Percentiles rank a stretch among this genome's conserved stretches.
Conservation (phyloP, 2,113 vertebrate genomes). For the Dolichallabes microphthalmus region DNA sequence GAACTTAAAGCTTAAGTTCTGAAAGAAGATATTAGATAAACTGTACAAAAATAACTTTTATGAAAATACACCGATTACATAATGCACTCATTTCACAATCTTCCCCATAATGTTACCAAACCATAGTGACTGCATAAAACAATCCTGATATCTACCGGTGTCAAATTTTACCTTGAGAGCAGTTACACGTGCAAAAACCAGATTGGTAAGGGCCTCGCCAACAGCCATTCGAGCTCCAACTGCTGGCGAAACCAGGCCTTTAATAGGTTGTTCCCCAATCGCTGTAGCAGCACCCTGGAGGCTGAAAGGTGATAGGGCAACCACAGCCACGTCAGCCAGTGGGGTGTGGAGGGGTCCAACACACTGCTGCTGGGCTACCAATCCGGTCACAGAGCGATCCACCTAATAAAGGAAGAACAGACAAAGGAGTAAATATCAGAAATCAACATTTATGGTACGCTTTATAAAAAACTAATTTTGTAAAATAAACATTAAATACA, state of each 20-base stretch:
- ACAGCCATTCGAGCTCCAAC: constrained; percentile 86
- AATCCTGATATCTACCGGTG: background rate
- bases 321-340: constrained; percentile 86
- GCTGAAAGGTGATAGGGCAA: constrained; percentile 83
- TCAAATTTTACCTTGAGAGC: constrained; percentile 72
- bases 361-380: constrained; percentile 94
- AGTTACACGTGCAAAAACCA: constrained; percentile 85
- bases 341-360: constrained; percentile 92
- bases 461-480: background rate
- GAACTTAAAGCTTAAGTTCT: too few species aligned
- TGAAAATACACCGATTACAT: background rate
- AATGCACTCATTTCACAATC: background rate
- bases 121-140: background rate
- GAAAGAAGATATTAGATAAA: background rate
- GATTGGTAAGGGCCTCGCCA: constrained; percentile 87
- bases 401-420: constrained; percentile 70
- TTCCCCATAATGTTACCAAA: background rate
- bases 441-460: background rate
- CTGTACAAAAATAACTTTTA: background rate
- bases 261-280: constrained; percentile 90
- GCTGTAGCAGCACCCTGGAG: constrained; percentile 82
- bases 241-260: constrained; percentile 81
- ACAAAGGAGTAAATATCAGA: background rate
- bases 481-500: background rate
- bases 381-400: constrained; percentile 89